These are phyloP conservation scores for Paralichthys olivaceus DNA, from an alignment of 2,113 vertebrate genomes.

Conservation along the genomic window DNA sequence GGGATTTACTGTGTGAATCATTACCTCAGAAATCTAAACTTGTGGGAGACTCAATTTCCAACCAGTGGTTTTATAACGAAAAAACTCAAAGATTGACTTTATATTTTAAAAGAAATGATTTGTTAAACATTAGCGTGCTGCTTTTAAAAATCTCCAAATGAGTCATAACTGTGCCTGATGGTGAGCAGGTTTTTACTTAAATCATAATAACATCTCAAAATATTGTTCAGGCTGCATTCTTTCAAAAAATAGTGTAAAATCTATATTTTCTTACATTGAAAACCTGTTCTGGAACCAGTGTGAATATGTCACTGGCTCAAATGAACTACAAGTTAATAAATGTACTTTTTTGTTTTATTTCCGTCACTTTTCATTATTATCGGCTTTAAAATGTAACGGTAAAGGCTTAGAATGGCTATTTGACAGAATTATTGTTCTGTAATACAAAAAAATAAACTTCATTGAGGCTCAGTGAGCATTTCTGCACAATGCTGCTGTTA, in stretches of 20 bases:
- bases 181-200: neutral
- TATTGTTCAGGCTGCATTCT: neutral
- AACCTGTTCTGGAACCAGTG: conserved; percentile 3
- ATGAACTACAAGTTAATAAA: conserved; percentile 2
- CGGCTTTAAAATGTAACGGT: neutral
- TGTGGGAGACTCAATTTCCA: no score
- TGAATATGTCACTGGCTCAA: conserved; percentile 8
- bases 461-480: neutral
- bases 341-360: neutral
- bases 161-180: conserved; percentile 9
- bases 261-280: conserved; percentile 20
- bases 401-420: neutral
- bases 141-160: conserved; percentile 5
- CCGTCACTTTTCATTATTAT: neutral
- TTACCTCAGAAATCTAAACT: no score
- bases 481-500: neutral
- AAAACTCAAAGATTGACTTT: neutral
- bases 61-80: no score
- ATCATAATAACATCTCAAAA: conserved; percentile 1
- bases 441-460: conserved; percentile 7
- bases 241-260: conserved; percentile 20
- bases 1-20: no score
- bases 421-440: conserved; percentile 4
- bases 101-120: conserved; percentile 12
- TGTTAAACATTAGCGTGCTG: neutral